These are phyloP conservation scores for Apodemus speciosus DNA, from an alignment of 2,113 vertebrate species.

Conservation along the genomic window DNA sequence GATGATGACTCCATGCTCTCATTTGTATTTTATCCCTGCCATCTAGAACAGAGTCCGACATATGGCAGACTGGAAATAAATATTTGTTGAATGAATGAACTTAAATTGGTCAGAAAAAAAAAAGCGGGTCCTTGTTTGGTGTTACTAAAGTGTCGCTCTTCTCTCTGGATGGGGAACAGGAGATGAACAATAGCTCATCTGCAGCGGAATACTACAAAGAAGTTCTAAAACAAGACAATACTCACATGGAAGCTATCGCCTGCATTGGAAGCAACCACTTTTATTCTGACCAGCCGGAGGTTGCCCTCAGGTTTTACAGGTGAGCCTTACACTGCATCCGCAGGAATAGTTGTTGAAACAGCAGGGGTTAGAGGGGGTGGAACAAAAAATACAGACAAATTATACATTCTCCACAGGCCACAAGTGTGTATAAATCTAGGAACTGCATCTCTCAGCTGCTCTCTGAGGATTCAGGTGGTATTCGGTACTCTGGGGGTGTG, in stretches of 20 bases:
- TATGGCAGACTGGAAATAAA: background rate
- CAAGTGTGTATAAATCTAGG: background rate
- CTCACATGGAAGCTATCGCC: conserved; percentile 96
- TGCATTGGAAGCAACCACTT: conserved; percentile 98
- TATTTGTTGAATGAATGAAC: conserved; percentile 28
- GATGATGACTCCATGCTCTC: background rate
- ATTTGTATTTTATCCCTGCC: background rate
- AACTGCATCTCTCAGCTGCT: background rate
- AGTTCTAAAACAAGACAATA: conserved; percentile 96
- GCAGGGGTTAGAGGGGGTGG: background rate
- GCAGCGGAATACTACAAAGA: conserved; percentile 97
- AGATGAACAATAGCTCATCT: conserved; percentile 93
- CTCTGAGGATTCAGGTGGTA: background rate
- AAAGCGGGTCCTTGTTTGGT: background rate
- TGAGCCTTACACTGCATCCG: conserved; percentile 64
- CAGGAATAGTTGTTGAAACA: background rate
- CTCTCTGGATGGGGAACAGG: conserved; percentile 84
- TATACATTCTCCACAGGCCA: background rate
- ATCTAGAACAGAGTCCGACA: conserved; percentile 2
- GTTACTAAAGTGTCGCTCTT: conserved; percentile 27
- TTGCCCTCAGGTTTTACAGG: conserved; percentile 98
- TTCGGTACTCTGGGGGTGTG: background rate
- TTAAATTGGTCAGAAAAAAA: background rate
- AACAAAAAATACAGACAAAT: background rate
- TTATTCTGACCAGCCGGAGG: conserved; percentile 97